Base-by-base conservation (phyloP, 2,888 invertebrate genomes). In the Eucera pruinosa region DNA sequence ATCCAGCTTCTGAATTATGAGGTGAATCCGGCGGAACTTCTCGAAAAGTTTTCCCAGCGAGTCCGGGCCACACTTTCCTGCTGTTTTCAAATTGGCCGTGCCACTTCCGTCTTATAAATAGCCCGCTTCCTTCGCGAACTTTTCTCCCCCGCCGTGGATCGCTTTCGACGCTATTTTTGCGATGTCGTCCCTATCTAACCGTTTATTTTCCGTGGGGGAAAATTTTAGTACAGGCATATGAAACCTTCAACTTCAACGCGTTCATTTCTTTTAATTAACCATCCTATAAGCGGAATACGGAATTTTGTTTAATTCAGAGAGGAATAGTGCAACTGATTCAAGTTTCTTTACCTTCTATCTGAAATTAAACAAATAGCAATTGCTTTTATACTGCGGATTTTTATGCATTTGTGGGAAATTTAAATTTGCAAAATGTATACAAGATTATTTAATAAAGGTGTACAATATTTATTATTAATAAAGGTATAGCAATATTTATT, bases 61-160 rank as follows among this genome's bases (percentile, higher is more conserved):
- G 36, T 52, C 66, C 67, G 66, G 76, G 68, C 71, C 67, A 67
- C 74, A 77, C 80, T 85, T 85, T 76, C 78, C 72, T 79, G 70
- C 78, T 78, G 83, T 85, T 85, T 85, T 83, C 78, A 83, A 85
- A 85, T 85, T 85, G 83, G 73, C 71, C 72, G 68, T 73, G 77
- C 79, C 70, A 81, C 83, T 83, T 85, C 81, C 81, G 79, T 70
- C 78, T 76, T 85, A 85, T 83, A 85, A 85, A 85, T 83, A 85
- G 79, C 81, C 67, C 57, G 72, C 75, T 82, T 78, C 75, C 78
- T 62, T 54, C 69, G 57, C 61, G 67, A 81, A 84, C 77, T 84
- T 85, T 84, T 75, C 72, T 64, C 67, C 72, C 74, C 67, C 67
- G 13, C 47, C 67, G 50, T 58, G 71, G 77, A 76, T 68, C 80